Conservation (phyloP, 2,113 vertebrate genomes). For the Nycticebus coucang region DNA sequence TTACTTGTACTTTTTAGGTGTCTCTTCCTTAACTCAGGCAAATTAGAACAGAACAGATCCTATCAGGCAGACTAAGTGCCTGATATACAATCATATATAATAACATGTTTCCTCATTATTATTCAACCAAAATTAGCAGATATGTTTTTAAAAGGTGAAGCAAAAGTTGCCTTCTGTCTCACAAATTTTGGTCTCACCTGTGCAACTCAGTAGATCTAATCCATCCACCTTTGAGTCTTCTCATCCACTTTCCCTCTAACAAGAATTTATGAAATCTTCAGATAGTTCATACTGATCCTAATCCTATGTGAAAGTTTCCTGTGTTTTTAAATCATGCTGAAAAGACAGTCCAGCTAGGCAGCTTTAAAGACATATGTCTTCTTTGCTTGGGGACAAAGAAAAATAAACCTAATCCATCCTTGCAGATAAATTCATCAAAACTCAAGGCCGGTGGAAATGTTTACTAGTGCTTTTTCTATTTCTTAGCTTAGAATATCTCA, state of each 20-base stretch:
- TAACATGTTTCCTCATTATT: conserved; percentile 12
- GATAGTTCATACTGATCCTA: conserved; percentile 37
- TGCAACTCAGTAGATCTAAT: background rate
- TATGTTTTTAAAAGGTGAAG: background rate
- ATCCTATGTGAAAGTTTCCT: conserved; percentile 52
- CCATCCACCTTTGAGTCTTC: background rate
- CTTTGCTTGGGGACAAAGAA: conserved; percentile 56
- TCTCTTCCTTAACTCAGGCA: conserved; percentile 44
- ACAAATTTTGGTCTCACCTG: background rate
- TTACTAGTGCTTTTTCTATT: conserved; percentile 46
- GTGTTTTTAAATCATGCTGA: conserved; percentile 63
- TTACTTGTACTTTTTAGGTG: background rate
- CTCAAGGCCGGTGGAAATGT: conserved; percentile 64
- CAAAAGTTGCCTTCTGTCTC: background rate
- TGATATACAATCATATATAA: conserved; percentile 40
- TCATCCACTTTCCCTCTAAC: background rate
- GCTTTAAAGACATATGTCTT: conserved; percentile 70
- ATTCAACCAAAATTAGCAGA: conserved; percentile 42
- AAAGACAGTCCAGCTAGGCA: conserved; percentile 50
- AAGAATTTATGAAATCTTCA: conserved; percentile 35
- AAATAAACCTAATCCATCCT: conserved; percentile 72
- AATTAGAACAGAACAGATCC: conserved; percentile 45
- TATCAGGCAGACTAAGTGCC: conserved; percentile 10
- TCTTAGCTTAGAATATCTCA: conserved; percentile 51
- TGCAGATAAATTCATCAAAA: conserved; percentile 75